Percentiles rank a stretch among this genome's conserved stretches.
Evolutionary conservation across 2,113 vertebrate species (phyloP).

Genomic region (Microcebus murinus): DNA sequence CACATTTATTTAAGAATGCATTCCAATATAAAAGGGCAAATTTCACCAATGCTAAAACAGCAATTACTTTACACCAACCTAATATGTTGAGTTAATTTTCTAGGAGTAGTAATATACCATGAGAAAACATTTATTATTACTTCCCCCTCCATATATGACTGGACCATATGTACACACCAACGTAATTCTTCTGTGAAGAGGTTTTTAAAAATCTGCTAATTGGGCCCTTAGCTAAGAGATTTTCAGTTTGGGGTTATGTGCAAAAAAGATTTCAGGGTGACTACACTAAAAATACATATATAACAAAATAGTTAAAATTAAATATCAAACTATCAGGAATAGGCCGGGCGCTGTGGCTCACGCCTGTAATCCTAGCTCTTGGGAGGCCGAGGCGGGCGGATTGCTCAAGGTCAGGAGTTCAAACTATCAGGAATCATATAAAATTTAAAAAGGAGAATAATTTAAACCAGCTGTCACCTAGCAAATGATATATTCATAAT

Average conservation of each 20-base stretch:
- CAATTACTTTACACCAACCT: too few relatives aligned
- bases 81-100: background rate
- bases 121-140: background rate
- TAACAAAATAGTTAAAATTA: constrained; percentile 17
- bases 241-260: background rate
- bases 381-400: too few relatives aligned
- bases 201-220: background rate
- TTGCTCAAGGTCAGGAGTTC: too few relatives aligned
- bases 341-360: too few relatives aligned
- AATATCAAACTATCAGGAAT: constrained; percentile 15
- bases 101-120: background rate
- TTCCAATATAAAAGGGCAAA: too few relatives aligned
- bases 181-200: background rate
- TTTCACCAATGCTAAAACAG: too few relatives aligned
- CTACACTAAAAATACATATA: background rate
- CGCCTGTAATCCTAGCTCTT: too few relatives aligned
- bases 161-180: background rate
- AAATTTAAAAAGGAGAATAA: background rate
- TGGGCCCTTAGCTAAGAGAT: background rate
- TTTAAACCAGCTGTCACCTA: background rate
- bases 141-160: background rate
- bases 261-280: background rate
- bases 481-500: background rate
- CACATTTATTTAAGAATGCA: too few relatives aligned
- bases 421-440: background rate